phyloP scores from a whole-genome alignment of 2,888 invertebrate species.

The Dicyrtomina minuta region DNA sequence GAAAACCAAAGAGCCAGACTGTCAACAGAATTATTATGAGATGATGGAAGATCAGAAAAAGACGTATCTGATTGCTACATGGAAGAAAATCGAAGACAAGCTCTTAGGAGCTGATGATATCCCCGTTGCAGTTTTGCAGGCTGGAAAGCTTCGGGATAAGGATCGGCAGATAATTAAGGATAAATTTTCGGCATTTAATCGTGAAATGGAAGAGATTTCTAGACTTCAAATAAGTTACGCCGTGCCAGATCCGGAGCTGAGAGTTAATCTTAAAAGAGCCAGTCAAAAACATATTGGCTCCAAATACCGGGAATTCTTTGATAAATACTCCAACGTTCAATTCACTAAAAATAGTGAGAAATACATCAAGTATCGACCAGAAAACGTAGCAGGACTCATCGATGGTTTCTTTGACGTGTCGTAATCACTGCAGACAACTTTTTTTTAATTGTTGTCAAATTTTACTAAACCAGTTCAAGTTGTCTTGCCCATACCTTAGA shows the following conservation, averaged over 20 bases:
- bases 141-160: conserved; percentile 77
- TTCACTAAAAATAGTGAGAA: conserved; percentile 93
- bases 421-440: too few species aligned
- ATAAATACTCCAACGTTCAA: conserved; percentile 68
- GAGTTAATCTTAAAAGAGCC: conserved; percentile 83
- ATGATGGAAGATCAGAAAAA: conserved; percentile 82
- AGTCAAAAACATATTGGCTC: conserved; percentile 86
- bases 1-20: conserved; percentile 77
- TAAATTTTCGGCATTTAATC: conserved; percentile 78
- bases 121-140: conserved; percentile 61
- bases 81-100: conserved; percentile 77
- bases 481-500: too few species aligned
- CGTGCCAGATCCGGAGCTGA: conserved; percentile 86
- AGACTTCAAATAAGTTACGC: conserved; percentile 85
- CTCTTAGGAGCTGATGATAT: conserved; percentile 71
- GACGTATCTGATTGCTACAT: conserved; percentile 63
- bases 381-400: conserved; percentile 77
- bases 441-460: too few species aligned
- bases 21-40: conserved; percentile 80
- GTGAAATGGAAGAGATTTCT: conserved; percentile 88
- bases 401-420: conserved; percentile 87
- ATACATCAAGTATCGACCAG: conserved; percentile 85
- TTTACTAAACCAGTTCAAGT: too few species aligned
- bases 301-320: conserved; percentile 78
- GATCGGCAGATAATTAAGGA: conserved; percentile 59